Evolutionary conservation across 2,888 invertebrate genomes (phyloP), one percentile per base, ranked within the genome.

Genomic region (Cyrtodaria siliqua): DNA sequence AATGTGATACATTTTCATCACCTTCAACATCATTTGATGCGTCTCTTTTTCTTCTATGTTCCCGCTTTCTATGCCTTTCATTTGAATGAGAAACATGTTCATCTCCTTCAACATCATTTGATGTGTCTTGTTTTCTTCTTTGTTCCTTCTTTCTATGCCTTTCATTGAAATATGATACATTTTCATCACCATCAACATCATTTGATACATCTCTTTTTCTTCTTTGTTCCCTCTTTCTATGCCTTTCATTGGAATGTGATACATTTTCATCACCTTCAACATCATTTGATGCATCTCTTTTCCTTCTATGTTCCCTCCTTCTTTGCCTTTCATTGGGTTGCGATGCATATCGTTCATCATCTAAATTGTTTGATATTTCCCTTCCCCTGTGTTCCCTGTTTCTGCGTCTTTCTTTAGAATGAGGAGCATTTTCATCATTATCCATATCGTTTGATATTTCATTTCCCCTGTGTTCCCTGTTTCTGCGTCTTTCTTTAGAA

Each of bases 131-230:
- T 52, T 52, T 4, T 14, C 27, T 23, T 8, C 24, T n/a, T 3
- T 3, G 26, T 52, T 52, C 52, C n/a, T 24, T 24, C 24, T n/a
- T 26, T n/a, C 27, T 52, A 4, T 23, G 8, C 16, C 16, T 4
- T 52, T 24, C 50, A 18, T 1, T 27, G 1, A n/a, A n/a, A 52
- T 24, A 18, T 33, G 55, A n/a, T 2, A 26, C 27, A 55, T 26
- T 18, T 18, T 55, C 55, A 24, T 55, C 55, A 3, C 26, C 55
- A 55, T 24, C 23, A 2, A 26, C 18, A 26, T 55, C 55, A n/a
- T 8, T 9, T 4, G 52, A n/a, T n/a, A n/a, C 20, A 20, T 52
- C 52, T 27, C 16, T 26, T 14, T 50, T 20, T 50, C 50, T 50
- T 20, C 9, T 33, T 3, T 47, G 8, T 47, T n/a, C 6, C 16